Conservation (phyloP, 2,888 invertebrate genomes). For the Lepidocyrtinus sp. region DNA sequence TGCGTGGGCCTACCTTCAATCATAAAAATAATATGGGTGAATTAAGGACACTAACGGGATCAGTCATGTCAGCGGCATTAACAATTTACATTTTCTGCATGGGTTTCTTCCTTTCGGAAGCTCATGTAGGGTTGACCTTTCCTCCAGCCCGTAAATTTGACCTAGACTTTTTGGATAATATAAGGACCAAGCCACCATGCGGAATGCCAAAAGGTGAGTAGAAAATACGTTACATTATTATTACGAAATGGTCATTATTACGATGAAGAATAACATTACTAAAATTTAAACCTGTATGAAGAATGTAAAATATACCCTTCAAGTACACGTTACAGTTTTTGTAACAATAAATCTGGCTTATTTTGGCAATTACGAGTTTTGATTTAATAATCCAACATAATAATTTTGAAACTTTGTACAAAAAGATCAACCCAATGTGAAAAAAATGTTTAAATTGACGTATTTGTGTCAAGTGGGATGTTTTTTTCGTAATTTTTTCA, state of each 20-base stretch:
- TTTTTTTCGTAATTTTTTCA: background rate
- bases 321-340: no score
- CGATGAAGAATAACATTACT: no score
- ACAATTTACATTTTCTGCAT: conserved; percentile 1
- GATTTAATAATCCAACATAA: no score
- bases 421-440: no score
- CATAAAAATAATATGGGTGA: conserved; percentile 28
- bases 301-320: no score
- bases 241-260: no score
- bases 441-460: conserved; percentile 18
- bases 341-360: no score
- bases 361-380: no score
- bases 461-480: conserved; percentile 31
- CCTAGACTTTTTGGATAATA: conserved; percentile 93
- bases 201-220: conserved; percentile 93
- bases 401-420: no score
- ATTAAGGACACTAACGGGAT: conserved; percentile 35
- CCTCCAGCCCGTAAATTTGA: conserved; percentile 91
- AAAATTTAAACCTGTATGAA: no score
- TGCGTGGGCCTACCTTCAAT: background rate
- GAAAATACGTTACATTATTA: no score
- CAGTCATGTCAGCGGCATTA: conserved; percentile 22
- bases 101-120: conserved; percentile 66
- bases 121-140: conserved; percentile 89
- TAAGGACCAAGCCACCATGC: conserved; percentile 91